Evolutionary conservation across 1,140 invertebrate species (phyloP), one percentile per base, ranked within the genome.

Genomic region (Fragariocoptes setiger): DNA sequence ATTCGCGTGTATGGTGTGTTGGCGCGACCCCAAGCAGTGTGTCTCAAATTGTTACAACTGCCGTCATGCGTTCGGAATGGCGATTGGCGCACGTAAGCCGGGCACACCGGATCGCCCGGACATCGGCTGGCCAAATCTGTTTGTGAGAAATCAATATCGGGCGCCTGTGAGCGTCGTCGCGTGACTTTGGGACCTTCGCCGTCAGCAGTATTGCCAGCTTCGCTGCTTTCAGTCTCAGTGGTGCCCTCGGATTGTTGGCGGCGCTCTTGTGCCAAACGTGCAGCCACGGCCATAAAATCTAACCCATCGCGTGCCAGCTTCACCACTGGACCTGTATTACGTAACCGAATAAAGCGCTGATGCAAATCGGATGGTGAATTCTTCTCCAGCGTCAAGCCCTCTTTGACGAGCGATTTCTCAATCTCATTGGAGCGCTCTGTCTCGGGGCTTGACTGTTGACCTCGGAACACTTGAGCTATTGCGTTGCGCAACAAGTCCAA

Each of bases 1-100:
- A 63, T 46, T 37, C 62, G 46, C n/a, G 47, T 48, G 18, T 62
- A 53, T 2, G 56, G 45, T 17, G 51, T 56, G 21, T 49, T 46
- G 2, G 59, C 46, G 52, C 51, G 54, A 5, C 60, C 62, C 61
- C 63, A 66, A 52, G 51, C 47, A 2, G 50, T 62, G 53, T 68
- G 51, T 13, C 58, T 49, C 0, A 66, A 52, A 51, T 76, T 73
- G 52, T 77, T 77, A 52, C 74, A 77, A 15, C 67, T 67, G 4
- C 73, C 74, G 52, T 76, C 71, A 35, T 66, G 57, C 3, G 60
- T 66, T 13, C 75, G 55, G 51, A 68, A 73, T 41, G 44, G 44
- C 17, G 14, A 15, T 17, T 39, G 19, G 8, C 16, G 12, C 8
- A n/a, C 8, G n/a, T n/a, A 8, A n/a, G 8, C 8, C 25, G 25